phyloP scores from a whole-genome alignment of 2,797 vertebrate genomes.

The Spheniscus humboldti region DNA sequence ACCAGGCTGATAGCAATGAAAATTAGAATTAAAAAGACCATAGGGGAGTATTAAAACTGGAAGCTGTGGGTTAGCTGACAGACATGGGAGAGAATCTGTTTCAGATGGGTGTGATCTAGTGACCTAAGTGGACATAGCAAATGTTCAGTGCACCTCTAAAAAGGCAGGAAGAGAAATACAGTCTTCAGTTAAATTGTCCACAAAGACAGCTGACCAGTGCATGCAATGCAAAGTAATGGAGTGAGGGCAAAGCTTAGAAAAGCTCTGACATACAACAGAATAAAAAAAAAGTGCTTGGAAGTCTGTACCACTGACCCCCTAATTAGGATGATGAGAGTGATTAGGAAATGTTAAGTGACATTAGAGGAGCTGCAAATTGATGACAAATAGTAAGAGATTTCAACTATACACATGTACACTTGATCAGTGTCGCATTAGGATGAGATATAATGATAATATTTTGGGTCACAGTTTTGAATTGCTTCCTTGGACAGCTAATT shows the following conservation, averaged over 20 bases:
- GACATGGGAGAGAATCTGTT: neutral
- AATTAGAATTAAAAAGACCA: neutral
- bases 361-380: neutral
- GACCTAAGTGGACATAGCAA: neutral
- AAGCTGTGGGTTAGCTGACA: neutral
- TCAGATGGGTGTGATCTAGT: neutral
- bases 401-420: neutral
- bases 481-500: neutral
- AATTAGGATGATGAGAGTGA: neutral
- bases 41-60: neutral
- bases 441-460: neutral
- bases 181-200: neutral
- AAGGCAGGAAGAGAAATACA: neutral
- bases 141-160: neutral
- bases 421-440: neutral
- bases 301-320: neutral
- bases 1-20: neutral
- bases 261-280: neutral
- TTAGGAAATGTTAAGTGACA: neutral
- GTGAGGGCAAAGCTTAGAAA: neutral
- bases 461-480: neutral
- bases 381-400: neutral
- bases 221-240: neutral
- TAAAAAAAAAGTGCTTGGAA: neutral
- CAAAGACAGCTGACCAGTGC: neutral